A percentile compares a stretch with the other conserved stretches of the same genome.
Evolutionary conservation across 1,140 invertebrate genomes (phyloP).

Genomic region (Parasteatoda tepidariorum): DNA sequence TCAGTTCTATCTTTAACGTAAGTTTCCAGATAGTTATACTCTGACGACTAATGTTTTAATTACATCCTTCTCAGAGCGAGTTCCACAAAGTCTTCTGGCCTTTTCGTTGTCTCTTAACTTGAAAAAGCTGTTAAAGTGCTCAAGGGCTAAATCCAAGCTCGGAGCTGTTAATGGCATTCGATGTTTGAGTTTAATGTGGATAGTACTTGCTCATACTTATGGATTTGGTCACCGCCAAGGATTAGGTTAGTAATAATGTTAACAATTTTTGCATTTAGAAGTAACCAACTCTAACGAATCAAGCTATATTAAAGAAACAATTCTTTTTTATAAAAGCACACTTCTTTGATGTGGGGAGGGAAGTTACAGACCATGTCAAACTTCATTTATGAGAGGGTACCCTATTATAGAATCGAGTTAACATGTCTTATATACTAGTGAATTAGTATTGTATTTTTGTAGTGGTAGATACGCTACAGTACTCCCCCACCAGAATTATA

Average conservation of each 20-base stretch:
- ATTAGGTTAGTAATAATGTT: slow-evolving; percentile 26
- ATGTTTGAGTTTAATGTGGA: slow-evolving; percentile 88
- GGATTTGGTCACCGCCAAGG: slow-evolving; percentile 55
- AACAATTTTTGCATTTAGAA: not conserved
- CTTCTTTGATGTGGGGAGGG: too few species aligned
- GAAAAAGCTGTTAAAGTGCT: slow-evolving; percentile 20
- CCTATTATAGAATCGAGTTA: too few species aligned
- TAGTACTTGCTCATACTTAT: slow-evolving; percentile 88
- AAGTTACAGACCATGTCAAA: too few species aligned
- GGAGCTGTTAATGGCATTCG: slow-evolving; percentile 75
- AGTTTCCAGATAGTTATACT: not conserved
- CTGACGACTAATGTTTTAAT: too few species aligned
- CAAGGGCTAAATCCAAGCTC: not conserved
- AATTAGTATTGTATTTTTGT: too few species aligned
- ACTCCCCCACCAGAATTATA: too few species aligned
- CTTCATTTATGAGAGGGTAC: too few species aligned
- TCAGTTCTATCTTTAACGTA: not conserved
- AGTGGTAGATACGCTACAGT: too few species aligned
- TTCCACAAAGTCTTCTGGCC: slow-evolving; percentile 26
- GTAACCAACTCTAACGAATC: not conserved
- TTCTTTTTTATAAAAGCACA: too few species aligned
- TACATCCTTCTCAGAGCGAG: not conserved
- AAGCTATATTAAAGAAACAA: too few species aligned
- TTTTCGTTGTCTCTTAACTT: slow-evolving; percentile 40
- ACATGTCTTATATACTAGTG: too few species aligned